Conservation (phyloP, 2,113 vertebrate species). For the Scopus umbretta region DNA sequence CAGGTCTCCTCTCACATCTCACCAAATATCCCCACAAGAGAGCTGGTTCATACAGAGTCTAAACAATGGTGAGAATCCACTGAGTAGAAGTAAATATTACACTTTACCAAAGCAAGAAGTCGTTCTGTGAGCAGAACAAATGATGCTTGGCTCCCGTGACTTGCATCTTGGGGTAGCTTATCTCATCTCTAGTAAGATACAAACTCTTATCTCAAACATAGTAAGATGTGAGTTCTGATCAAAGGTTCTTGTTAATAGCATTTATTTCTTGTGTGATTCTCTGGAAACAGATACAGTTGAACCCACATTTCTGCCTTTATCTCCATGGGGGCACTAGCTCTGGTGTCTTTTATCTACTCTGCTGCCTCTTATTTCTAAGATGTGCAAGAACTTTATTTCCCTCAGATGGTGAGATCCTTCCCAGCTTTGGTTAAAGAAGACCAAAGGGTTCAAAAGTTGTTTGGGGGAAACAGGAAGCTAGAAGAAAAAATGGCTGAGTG, state of each 20-base stretch:
- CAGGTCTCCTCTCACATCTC: not conserved
- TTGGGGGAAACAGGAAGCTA: conserved; percentile 38
- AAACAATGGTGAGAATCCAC: not conserved
- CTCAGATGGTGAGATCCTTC: not conserved
- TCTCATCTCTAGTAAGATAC: not conserved
- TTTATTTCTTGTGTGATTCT: not conserved
- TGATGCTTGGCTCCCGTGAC: not conserved
- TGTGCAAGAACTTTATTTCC: not conserved
- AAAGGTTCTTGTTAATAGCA: conserved; percentile 6
- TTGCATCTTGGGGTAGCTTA: not conserved
- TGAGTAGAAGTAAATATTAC: not conserved
- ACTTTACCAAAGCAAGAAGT: not conserved
- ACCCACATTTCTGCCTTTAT: not conserved
- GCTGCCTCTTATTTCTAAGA: not conserved
- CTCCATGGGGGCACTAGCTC: not conserved
- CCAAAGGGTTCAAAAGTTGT: conserved; percentile 26
- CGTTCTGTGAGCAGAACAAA: not conserved
- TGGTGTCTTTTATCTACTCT: conserved; percentile 29
- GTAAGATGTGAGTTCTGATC: not conserved
- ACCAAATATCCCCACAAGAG: not conserved
- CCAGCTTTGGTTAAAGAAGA: not conserved
- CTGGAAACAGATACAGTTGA: not conserved
- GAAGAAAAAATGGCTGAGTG: not conserved
- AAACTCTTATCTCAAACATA: not conserved
- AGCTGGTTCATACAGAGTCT: not conserved